phyloP scores from a whole-genome alignment of 2,888 invertebrate genomes.

The Lomographa bimaculata region DNA sequence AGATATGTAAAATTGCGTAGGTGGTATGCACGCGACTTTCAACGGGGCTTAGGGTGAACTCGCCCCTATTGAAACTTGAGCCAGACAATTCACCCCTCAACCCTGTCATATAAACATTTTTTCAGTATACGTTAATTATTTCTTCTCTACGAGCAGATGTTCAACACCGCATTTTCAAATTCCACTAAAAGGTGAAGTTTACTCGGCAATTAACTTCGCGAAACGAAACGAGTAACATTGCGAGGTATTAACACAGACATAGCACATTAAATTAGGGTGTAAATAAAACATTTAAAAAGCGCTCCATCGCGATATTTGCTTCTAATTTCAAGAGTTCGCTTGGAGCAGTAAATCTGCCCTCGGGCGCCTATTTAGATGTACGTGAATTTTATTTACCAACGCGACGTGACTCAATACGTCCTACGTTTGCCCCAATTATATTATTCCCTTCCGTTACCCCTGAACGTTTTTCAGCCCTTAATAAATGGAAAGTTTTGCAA shows the following conservation, averaged over 20 bases:
- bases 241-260: constrained; percentile 23
- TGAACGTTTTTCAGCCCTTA: constrained; percentile 37
- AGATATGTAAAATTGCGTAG: no score
- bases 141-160: no score
- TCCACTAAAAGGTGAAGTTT: no score
- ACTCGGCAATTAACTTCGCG: constrained; percentile 29
- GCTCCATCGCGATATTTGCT: constrained; percentile 28
- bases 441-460: constrained; percentile 35
- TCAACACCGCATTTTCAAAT: no score
- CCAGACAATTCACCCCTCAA: no score
- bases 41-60: no score
- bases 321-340: constrained; percentile 37
- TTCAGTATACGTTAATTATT: no score
- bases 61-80: no score
- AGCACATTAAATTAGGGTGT: constrained; percentile 29
- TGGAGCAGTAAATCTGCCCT: constrained; percentile 34
- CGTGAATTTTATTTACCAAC: constrained; percentile 39
- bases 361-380: constrained; percentile 33
- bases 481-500: constrained; percentile 37
- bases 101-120: no score
- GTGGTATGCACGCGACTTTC: no score
- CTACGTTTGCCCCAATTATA: constrained; percentile 35
- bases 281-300: constrained; percentile 36
- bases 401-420: constrained; percentile 38
- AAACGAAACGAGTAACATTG: constrained; percentile 33